Base-by-base conservation (phyloP, 2,888 invertebrate genomes). In the Rhagophthalmus giganteus region DNA sequence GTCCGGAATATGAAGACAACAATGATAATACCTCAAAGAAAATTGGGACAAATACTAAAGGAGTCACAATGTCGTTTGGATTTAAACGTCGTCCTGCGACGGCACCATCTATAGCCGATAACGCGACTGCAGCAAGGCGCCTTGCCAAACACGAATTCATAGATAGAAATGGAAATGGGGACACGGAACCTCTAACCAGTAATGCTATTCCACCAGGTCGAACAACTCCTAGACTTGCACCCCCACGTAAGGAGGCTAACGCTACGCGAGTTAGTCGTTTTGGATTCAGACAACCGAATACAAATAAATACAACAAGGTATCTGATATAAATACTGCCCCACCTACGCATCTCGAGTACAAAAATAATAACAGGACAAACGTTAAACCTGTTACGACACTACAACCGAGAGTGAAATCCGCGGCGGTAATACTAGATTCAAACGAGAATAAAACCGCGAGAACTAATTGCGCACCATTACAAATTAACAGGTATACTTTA, bases 51-150 rank as follows among this genome's bases (percentile, higher is more conserved):
- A 73, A 50, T 78, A 82, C 81, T 52, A 81, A 84, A 57, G 90
- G 90, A 38, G 86, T 89, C 56, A 86, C 90, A 48, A 90, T 88
- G 69, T 90, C 90, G 30, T 91, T 91, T 73, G 91, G 91, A 34
- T 91, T 91, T 76, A 85, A 86, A 30, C 84, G 87, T 38, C 82
- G 86, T 45, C 81, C 81, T 30, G 69, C 76, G 28, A 76, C 79
- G 25, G 79, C 80, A 37, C 52, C 58, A 30, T 55, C 59, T 40
- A 57, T 52, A 24, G 34, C 57, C 10, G 62, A 68, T 15, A 72
- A 71, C 50, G 59, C 67, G 11, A 62, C 53, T 54, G 65, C 69
- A n/a, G 68, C 74, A 1, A 73, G 76, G 27, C 75, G 74, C 10
- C 72, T 79, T 32, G 78, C 78, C 11, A 76, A 74, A 51, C 71